phyloP scores from a whole-genome alignment of 2,113 vertebrate genomes.

The Nyctibius bracteatus region DNA sequence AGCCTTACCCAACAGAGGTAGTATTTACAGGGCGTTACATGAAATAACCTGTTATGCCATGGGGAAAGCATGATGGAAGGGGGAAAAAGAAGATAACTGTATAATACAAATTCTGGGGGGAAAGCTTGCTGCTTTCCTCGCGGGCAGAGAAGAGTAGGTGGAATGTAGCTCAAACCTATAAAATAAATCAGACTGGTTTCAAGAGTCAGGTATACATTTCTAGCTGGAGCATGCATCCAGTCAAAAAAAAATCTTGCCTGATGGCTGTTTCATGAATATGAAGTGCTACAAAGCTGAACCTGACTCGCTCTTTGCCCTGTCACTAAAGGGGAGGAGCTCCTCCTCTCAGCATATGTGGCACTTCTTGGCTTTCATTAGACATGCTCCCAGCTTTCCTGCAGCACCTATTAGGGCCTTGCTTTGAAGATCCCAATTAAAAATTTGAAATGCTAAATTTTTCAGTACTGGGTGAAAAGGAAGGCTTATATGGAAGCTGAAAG shows the following conservation, averaged over 20 bases:
- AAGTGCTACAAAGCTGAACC: background rate
- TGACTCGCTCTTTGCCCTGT: background rate
- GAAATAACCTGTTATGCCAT: background rate
- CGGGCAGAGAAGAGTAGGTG: background rate
- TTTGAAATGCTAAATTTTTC: background rate
- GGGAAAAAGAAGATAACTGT: background rate
- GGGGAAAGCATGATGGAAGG: background rate
- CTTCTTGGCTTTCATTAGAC: background rate
- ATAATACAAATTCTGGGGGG: background rate
- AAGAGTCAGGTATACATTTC: background rate
- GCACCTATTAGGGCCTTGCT: background rate
- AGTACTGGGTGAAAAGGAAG: background rate
- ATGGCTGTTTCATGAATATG: background rate
- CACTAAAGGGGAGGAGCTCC: background rate
- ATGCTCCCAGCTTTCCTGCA: background rate
- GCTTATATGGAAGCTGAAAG: background rate
- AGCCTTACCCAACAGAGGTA: background rate
- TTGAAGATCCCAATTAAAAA: background rate
- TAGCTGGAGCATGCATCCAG: background rate
- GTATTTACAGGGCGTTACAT: conserved; percentile 8
- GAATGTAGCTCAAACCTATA: background rate
- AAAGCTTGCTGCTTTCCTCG: background rate
- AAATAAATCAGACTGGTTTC: background rate
- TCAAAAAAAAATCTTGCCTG: background rate
- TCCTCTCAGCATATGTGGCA: background rate